These are phyloP conservation scores for Epistrophella euchroma DNA, from an alignment of 2,888 invertebrate genomes.

Conservation along the genomic window DNA sequence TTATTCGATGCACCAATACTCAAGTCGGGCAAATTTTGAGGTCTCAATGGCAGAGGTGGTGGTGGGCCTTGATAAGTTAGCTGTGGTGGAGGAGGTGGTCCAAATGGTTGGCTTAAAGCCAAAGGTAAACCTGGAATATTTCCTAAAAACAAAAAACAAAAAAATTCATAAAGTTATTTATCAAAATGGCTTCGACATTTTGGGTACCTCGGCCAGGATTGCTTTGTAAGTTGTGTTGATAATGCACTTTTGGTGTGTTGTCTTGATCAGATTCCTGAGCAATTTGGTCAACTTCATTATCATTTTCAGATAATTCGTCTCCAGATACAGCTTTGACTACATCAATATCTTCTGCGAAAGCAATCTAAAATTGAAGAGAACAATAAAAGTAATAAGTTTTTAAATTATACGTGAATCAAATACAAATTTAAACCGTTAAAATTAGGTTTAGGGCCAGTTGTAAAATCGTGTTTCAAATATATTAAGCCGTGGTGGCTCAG, in stretches of 20 bases:
- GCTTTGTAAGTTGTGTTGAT: slow-evolving; percentile 83
- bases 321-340: slow-evolving; percentile 87
- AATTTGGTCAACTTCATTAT: slow-evolving; percentile 88
- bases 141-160: slow-evolving; percentile 84
- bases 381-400: neutral
- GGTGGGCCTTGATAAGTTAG: slow-evolving; percentile 91
- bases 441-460: too few relatives aligned
- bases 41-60: slow-evolving; percentile 84
- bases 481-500: too few relatives aligned
- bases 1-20: slow-evolving; percentile 83
- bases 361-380: slow-evolving; percentile 78
- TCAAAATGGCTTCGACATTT: slow-evolving; percentile 53
- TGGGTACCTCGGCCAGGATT: slow-evolving; percentile 80
- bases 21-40: slow-evolving; percentile 81
- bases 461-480: too few relatives aligned
- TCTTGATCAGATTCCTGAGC: slow-evolving; percentile 90
- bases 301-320: slow-evolving; percentile 85
- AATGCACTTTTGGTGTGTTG: slow-evolving; percentile 78
- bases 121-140: slow-evolving; percentile 84
- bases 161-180: slow-evolving; percentile 11
- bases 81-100: slow-evolving; percentile 85
- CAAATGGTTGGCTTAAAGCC: slow-evolving; percentile 84
- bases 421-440: too few relatives aligned
- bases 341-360: slow-evolving; percentile 86
- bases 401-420: too few relatives aligned